Conservation (phyloP, 2,797 vertebrate species). For the Nothura maculosa region DNA sequence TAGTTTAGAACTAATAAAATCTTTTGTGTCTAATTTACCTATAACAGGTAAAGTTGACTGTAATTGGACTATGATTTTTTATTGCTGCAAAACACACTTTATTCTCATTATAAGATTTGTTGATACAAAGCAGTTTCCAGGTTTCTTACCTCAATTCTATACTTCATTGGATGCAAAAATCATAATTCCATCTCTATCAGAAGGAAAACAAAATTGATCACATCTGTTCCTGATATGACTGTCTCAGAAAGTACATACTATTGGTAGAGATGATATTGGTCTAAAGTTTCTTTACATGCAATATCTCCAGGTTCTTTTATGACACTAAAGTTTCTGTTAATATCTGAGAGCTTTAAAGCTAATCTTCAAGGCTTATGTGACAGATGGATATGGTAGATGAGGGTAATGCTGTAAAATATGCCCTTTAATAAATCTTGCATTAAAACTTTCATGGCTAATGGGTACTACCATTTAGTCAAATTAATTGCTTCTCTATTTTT, state of each 20-base stretch:
- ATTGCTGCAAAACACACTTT: conserved; percentile 30
- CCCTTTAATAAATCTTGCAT: background rate
- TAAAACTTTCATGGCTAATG: background rate
- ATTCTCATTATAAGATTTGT: background rate
- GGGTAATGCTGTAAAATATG: background rate
- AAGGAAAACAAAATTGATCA: background rate
- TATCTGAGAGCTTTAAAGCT: background rate
- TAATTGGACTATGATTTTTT: conserved; percentile 55
- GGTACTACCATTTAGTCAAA: background rate
- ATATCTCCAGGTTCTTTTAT: background rate
- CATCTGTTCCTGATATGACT: background rate
- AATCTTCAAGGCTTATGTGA: background rate
- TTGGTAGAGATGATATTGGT: background rate
- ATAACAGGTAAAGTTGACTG: conserved; percentile 21
- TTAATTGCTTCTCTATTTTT: background rate
- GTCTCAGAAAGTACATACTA: background rate
- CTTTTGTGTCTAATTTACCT: conserved; percentile 46
- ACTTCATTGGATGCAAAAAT: background rate
- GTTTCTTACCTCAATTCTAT: background rate
- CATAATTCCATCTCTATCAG: background rate
- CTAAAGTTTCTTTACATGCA: background rate
- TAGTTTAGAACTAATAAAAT: conserved; percentile 58
- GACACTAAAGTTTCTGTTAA: background rate
- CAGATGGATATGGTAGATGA: background rate
- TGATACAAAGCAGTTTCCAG: conserved; percentile 14